phyloP scores from a whole-genome alignment of 2,888 invertebrate genomes.

The Drosophila prostipennis region DNA sequence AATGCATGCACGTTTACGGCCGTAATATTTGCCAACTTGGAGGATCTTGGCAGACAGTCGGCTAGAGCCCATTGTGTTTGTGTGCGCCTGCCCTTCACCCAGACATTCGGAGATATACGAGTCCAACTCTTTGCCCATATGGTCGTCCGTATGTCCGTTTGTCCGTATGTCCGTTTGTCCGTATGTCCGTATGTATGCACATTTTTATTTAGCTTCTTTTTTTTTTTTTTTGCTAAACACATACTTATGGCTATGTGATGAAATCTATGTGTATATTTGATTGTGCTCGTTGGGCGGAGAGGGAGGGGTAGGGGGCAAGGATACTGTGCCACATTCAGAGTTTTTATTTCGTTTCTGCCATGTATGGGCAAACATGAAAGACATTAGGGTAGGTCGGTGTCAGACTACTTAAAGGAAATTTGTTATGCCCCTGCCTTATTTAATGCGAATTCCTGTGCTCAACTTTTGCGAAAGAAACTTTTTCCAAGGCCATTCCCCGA shows the following conservation, averaged over 20 bases:
- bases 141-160: slow-evolving; percentile 2
- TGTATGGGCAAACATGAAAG: slow-evolving; percentile 67
- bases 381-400: slow-evolving; percentile 76
- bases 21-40: slow-evolving; percentile 58
- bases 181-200: slow-evolving; percentile 13
- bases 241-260: slow-evolving; percentile 35
- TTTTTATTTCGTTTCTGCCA: slow-evolving; percentile 74
- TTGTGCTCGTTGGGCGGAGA: slow-evolving; percentile 1
- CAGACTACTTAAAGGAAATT: slow-evolving; percentile 68
- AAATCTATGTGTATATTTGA: slow-evolving; percentile 27
- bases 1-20: slow-evolving; percentile 61
- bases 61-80: slow-evolving; percentile 44
- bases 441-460: slow-evolving; percentile 42
- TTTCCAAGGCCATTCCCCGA: slow-evolving; percentile 54
- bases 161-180: slow-evolving; percentile 9
- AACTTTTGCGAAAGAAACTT: slow-evolving; percentile 64
- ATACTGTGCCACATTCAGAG: slow-evolving; percentile 64
- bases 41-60: slow-evolving; percentile 49
- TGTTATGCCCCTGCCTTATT: slow-evolving; percentile 53
- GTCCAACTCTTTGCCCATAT: slow-evolving; percentile 28
- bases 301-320: slow-evolving; percentile 13
- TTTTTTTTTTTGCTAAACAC: slow-evolving; percentile 30
- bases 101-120: slow-evolving; percentile 35
- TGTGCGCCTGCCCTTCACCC: slow-evolving; percentile 38
- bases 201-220: slow-evolving; percentile 14